Base-by-base conservation (phyloP, 2,888 invertebrate species). In the Hemicrepidius hirtus region DNA sequence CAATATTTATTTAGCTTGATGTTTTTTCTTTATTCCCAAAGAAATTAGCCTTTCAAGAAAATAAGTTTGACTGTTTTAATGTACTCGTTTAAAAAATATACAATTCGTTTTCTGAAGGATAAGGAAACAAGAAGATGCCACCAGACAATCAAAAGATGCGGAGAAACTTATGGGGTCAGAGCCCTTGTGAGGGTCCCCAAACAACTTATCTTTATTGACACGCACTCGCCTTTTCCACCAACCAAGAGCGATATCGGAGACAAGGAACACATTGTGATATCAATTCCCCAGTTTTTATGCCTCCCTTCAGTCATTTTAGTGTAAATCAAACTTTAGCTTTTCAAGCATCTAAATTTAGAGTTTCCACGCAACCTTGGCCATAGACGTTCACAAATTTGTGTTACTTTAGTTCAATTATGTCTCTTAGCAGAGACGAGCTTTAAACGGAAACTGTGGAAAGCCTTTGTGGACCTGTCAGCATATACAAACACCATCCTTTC, bases 171-270 rank as follows among this genome's bases (percentile, higher is more conserved):
- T 59, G 63, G 49, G 68, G 64, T 68, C 59, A 67, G 55, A 37
- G 44, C 65, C 57, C 68, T 59, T 49, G 35, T 28, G 59, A 59
- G 68, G 46, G 20, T 65, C 68, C 57, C 73, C 46, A 67, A 72
- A 53, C 73, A 60, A 65, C 68, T 73, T 73, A 73, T 73, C 73
- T 73, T 73, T 73, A 73, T 73, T 65, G 73, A 73, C 73, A 73
- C 65, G 73, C 68, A 68, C 68, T 57, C 57, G 50, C 67, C 55
- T 64, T 68, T 63, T 59, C 55, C 63, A 53, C 50, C 63, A 44
- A 70, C 72, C 49, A 64, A 55, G 37, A 10, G 46, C 32, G 68
- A 72, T 67, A 67, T 68, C 55, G 68, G 59, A 68, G 68, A 68
- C 73, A 69, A 65, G 64, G 41, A 68, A 62, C 72, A 68, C 67